Conservation (phyloP, 2,113 vertebrate genomes). For the Pungitius pungitius region DNA sequence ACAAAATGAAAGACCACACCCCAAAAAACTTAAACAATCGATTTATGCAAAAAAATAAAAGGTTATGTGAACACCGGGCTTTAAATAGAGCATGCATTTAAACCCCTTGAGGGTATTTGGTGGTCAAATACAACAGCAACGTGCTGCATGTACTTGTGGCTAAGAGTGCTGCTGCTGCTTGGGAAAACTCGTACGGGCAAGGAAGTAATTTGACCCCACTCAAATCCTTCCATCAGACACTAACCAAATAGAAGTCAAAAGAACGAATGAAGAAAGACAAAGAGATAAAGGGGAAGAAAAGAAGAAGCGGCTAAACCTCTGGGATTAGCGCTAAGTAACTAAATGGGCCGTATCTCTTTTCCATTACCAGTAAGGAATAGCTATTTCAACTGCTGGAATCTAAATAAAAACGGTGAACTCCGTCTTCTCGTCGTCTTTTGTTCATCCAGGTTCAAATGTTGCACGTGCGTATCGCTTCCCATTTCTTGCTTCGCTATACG, state of each 20-base stretch:
- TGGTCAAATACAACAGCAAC: slow-evolving; percentile 43
- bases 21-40: slow-evolving; percentile 2
- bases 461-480: slow-evolving; percentile 31
- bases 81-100: slow-evolving; percentile 43
- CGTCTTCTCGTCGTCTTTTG: slow-evolving; percentile 36
- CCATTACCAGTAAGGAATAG: slow-evolving; percentile 74
- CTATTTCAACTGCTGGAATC: slow-evolving; percentile 67
- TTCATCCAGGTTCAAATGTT: slow-evolving; percentile 63
- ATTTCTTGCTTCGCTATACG: slow-evolving; percentile 22
- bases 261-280: slow-evolving; percentile 47
- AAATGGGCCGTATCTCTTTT: slow-evolving; percentile 79
- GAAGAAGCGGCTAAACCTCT: slow-evolving; percentile 63
- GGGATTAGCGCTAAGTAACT: slow-evolving; percentile 79
- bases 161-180: slow-evolving; percentile 39
- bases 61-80: slow-evolving; percentile 15
- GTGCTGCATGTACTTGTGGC: slow-evolving; percentile 30
- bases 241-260: slow-evolving; percentile 66
- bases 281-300: slow-evolving; percentile 52
- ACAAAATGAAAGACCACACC: slow-evolving; percentile 4
- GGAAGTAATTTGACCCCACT: slow-evolving; percentile 61
- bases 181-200: slow-evolving; percentile 41
- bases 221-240: slow-evolving; percentile 66
- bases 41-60: slow-evolving; percentile 1
- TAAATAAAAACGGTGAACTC: slow-evolving; percentile 73
- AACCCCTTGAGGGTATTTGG: slow-evolving; percentile 40